phyloP scores from a whole-genome alignment of 2,888 invertebrate genomes.

The Ophraella communa region DNA sequence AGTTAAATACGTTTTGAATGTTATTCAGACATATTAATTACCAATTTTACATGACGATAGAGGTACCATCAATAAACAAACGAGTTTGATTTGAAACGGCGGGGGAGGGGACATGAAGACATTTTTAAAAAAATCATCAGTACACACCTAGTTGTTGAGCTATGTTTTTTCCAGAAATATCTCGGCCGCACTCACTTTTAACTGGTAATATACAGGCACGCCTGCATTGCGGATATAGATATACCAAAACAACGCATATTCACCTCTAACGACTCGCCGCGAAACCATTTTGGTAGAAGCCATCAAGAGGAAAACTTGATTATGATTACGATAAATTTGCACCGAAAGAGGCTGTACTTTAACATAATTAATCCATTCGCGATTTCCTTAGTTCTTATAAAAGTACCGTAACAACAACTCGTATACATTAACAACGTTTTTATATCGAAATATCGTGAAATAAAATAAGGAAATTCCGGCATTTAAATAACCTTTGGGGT shows the following conservation, averaged over 20 bases:
- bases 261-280: constrained; percentile 60
- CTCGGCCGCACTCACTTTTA: constrained; percentile 57
- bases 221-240: constrained; percentile 61
- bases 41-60: constrained; percentile 38
- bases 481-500: constrained; percentile 42
- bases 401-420: not conserved
- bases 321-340: constrained; percentile 34
- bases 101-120: constrained; percentile 53
- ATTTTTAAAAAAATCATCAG: constrained; percentile 40
- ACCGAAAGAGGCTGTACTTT: constrained; percentile 5
- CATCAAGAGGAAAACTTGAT: constrained; percentile 52
- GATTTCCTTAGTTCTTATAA: constrained; percentile 11
- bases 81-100: constrained; percentile 47
- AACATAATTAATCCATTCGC: not conserved
- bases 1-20: constrained; percentile 31
- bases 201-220: constrained; percentile 58
- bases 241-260: constrained; percentile 60
- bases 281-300: constrained; percentile 60
- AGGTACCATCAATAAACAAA: constrained; percentile 47
- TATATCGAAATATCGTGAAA: constrained; percentile 9
- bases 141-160: constrained; percentile 46
- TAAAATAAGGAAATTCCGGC: constrained; percentile 25
- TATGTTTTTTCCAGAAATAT: constrained; percentile 58
- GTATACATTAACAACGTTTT: not conserved
- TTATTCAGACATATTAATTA: constrained; percentile 43